A percentile compares a stretch with the other conserved stretches of the same genome.
phyloP scores from a whole-genome alignment of 2,888 invertebrate genomes.

The Ophonus ardosiacus region DNA sequence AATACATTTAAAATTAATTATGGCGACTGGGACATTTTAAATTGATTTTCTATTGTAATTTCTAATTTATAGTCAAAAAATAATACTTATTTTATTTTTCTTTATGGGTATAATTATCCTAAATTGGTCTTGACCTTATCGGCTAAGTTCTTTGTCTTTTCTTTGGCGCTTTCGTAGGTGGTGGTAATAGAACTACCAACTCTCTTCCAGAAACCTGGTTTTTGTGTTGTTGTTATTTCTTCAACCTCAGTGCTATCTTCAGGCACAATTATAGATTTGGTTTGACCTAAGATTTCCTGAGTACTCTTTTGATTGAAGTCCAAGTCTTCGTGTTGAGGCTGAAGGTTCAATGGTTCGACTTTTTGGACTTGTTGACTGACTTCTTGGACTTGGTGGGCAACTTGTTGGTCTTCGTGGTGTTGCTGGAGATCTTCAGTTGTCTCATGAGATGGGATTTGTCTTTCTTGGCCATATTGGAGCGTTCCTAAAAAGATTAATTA shows the following conservation, averaged over 20 bases:
- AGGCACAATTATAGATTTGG: constrained; percentile 56
- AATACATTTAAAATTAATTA: constrained; percentile 1
- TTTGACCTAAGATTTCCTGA: constrained; percentile 56
- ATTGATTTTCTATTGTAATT: background rate
- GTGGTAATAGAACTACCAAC: constrained; percentile 76
- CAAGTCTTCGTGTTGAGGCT: constrained; percentile 64
- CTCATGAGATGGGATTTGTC: constrained; percentile 54
- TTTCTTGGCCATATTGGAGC: constrained; percentile 45
- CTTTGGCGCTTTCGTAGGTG: constrained; percentile 78
- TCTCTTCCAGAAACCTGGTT: constrained; percentile 79
- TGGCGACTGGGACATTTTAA: background rate
- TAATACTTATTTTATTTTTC: constrained; percentile 9
- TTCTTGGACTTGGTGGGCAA: constrained; percentile 65
- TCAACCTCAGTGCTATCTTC: constrained; percentile 65
- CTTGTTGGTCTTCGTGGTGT: constrained; percentile 58
- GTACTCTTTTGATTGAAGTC: constrained; percentile 63
- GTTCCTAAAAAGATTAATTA: background rate
- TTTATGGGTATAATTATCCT: constrained; percentile 61
- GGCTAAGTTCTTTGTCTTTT: constrained; percentile 76
- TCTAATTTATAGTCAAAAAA: background rate
- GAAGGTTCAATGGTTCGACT: constrained; percentile 19
- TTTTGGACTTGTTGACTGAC: constrained; percentile 64
- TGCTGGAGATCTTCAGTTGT: constrained; percentile 63
- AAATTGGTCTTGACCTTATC: constrained; percentile 67
- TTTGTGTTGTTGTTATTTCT: constrained; percentile 69